Evolutionary conservation across 2,797 vertebrate species (phyloP).

Genomic region (Ispidina lecontei): DNA sequence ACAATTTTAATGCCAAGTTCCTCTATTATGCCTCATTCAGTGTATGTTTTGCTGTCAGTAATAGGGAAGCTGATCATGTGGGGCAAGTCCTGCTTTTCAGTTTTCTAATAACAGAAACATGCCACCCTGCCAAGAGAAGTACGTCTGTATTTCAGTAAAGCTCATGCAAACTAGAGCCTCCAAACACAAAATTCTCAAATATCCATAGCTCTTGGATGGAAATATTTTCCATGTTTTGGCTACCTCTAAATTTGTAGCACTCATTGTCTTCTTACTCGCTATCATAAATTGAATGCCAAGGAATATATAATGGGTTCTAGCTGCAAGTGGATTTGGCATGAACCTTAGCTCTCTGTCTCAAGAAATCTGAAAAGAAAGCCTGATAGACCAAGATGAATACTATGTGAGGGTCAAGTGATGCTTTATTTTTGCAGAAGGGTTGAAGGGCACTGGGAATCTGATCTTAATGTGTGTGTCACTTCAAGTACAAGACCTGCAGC

Average conservation of each 20-base stretch:
- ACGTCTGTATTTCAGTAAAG: neutral
- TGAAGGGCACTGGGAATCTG: neutral
- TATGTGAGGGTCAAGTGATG: conserved; percentile 31
- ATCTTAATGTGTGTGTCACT: neutral
- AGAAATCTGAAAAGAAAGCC: conserved; percentile 50
- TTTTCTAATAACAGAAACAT: conserved; percentile 47
- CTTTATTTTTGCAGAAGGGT: conserved; percentile 60
- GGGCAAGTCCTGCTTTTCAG: conserved; percentile 39
- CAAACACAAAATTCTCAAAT: neutral
- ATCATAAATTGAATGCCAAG: neutral
- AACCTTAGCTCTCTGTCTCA: conserved; percentile 52
- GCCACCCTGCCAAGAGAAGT: neutral
- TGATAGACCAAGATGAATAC: conserved; percentile 45
- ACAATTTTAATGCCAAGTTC: conserved; percentile 59
- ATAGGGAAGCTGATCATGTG: neutral
- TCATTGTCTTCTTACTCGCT: neutral
- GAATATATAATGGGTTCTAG: neutral
- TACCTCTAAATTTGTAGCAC: neutral
- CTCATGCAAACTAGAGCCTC: neutral
- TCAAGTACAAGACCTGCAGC: neutral
- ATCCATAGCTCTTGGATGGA: neutral
- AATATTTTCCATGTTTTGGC: neutral
- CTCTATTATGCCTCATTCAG: conserved; percentile 54
- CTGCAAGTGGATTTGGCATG: neutral
- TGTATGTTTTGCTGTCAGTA: conserved; percentile 34